phyloP scores from a whole-genome alignment of 2,888 invertebrate species.

The Tubulanus polymorphus region DNA sequence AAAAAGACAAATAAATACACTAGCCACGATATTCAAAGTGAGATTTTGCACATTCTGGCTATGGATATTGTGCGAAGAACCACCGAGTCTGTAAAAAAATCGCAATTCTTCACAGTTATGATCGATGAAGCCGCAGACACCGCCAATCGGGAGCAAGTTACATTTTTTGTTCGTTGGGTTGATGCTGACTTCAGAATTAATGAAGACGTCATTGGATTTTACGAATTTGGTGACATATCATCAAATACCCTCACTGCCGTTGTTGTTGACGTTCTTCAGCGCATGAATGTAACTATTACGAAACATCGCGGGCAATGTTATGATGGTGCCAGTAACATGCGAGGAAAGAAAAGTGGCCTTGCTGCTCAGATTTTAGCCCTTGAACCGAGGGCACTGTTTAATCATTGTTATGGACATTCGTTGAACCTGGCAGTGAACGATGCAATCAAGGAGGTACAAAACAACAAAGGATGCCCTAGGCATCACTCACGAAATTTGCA shows the following conservation, averaged over 20 bases:
- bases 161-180: constrained; percentile 5
- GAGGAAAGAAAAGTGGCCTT: constrained; percentile 8
- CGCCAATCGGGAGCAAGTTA: constrained; percentile 5
- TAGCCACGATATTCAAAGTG: constrained; percentile 8
- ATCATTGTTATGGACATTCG: constrained; percentile 6
- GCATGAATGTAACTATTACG: constrained; percentile 2
- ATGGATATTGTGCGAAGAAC: constrained; percentile 1
- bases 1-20: background rate
- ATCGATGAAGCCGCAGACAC: constrained; percentile 7
- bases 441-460: background rate
- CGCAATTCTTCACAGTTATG: constrained; percentile 2
- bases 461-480: constrained; percentile 5
- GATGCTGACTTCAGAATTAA: constrained; percentile 3
- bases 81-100: background rate
- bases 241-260: constrained; percentile 1
- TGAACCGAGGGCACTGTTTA: constrained; percentile 7
- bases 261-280: constrained; percentile 8
- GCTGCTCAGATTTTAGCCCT: constrained; percentile 2
- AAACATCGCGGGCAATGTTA: constrained; percentile 9
- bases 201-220: constrained; percentile 11
- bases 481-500: constrained; percentile 18
- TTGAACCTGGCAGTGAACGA: constrained; percentile 3
- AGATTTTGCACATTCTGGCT: constrained; percentile 10
- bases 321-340: constrained; percentile 11
- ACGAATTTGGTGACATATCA: background rate